Evolutionary conservation across 2,797 vertebrate genomes (phyloP), one percentile per base, ranked within the genome.

Genomic region (Thaleichthys pacificus): DNA sequence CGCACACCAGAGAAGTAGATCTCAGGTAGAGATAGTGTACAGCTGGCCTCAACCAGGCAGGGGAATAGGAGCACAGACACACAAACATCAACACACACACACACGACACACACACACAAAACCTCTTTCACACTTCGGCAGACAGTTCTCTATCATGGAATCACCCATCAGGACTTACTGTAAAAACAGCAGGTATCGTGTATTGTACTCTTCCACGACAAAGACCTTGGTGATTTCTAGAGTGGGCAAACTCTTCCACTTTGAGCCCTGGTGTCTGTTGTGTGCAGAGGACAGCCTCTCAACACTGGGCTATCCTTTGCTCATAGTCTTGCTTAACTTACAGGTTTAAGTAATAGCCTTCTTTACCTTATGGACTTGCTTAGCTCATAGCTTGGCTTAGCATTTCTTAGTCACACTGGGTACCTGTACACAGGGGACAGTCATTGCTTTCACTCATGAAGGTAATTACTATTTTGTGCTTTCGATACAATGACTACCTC

Each of bases 21-120:
- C 57, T 72, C 70, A 66, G 63, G 63, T 58, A 42, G 63, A 72
- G 63, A 66, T 72, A 72, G 6, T 42, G n/a, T 6, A 26, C n/a
- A 66, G 22, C 47, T 38, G 21, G 26, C 21, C 30, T 14, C 19
- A 38, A 11, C 28, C 35, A 64, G 62, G 17, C 8, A 38, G 32
- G 62, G 61, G 61, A 30, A 30, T 11, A n/a, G 35, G 12, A 47
- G 32, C 24, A 19, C 12, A 30, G n/a, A 47, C 35, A 66, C 64
- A 47, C 19, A 47, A 7, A 8, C 63, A 42, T n/a, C 19, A 42
- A 65, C 9, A 65, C 32, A 65, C 35, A 65, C 32, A 65, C 30
- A 21, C 5, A 65, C 63, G n/a, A 42, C 35, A 65, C 63, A 65
- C 17, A 66, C 42, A 19, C 65, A 26, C 42, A 67, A 15, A 11